Percentiles rank a stretch among this genome's conserved stretches.
phyloP scores from a whole-genome alignment of 92 coral and sea anemone genomes.

The Porites cylindrica region DNA sequence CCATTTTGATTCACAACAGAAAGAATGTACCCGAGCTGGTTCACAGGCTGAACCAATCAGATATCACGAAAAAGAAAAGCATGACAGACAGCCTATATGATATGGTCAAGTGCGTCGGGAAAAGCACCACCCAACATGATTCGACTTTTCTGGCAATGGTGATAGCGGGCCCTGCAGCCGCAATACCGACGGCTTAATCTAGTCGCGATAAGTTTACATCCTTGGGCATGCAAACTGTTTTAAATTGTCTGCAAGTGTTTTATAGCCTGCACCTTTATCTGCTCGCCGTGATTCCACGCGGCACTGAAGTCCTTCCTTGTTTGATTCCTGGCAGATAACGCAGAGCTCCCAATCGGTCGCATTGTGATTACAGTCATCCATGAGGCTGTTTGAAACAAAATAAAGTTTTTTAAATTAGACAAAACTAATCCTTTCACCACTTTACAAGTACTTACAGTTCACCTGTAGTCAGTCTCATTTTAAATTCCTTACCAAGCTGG shows the following conservation, averaged over 20 bases:
- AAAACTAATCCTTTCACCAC: slow-evolving; percentile 2
- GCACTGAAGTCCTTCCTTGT: slow-evolving; percentile 41
- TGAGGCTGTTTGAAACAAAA: background rate
- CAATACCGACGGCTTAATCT: slow-evolving; percentile 43
- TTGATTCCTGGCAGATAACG: slow-evolving; percentile 41
- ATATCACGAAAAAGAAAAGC: too few species aligned
- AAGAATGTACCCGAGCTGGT: too few species aligned
- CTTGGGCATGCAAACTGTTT: slow-evolving; percentile 30
- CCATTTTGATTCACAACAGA: too few species aligned
- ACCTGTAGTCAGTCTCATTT: background rate
- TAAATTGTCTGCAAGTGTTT: slow-evolving; percentile 48
- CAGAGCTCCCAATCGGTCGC: background rate
- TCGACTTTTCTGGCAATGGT: background rate
- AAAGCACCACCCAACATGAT: too few species aligned
- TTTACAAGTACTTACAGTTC: background rate
- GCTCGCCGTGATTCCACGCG: slow-evolving; percentile 40
- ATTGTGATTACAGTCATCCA: background rate
- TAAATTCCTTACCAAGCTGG: background rate
- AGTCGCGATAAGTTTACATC: slow-evolving; percentile 10
- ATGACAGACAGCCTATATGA: too few species aligned
- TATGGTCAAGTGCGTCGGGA: too few species aligned
- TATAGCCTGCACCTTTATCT: slow-evolving; percentile 59
- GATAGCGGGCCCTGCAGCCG: slow-evolving; percentile 36
- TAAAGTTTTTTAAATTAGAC: background rate
- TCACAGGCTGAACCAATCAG: too few species aligned